phyloP scores from a whole-genome alignment of 2,797 vertebrate genomes.

The Sebastes itinus region DNA sequence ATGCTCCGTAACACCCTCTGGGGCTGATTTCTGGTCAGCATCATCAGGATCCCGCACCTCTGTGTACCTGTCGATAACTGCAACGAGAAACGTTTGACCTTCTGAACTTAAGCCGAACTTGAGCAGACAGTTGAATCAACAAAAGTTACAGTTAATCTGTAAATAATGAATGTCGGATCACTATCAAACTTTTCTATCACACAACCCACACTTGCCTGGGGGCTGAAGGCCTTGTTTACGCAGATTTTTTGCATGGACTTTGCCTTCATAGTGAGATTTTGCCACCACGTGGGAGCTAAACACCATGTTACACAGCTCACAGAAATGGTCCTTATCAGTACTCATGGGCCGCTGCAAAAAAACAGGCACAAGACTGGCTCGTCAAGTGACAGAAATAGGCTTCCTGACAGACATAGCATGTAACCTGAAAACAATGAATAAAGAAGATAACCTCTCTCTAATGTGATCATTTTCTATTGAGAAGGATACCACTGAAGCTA shows the following conservation, averaged over 20 bases:
- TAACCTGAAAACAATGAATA: not conserved
- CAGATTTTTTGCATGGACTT: slow-evolving; percentile 85
- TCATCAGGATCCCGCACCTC: slow-evolving; percentile 15
- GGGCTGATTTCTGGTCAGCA: slow-evolving; percentile 9
- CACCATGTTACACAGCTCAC: slow-evolving; percentile 86
- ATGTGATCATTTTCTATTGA: not conserved
- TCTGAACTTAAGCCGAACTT: not conserved
- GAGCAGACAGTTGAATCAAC: not conserved
- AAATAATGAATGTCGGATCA: not conserved
- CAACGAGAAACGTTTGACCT: not conserved
- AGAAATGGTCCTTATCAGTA: slow-evolving; percentile 81
- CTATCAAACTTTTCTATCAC: not conserved
- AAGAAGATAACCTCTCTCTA: not conserved
- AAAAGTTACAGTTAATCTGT: not conserved
- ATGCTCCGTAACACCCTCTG: slow-evolving; percentile 22
- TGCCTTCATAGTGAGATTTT: slow-evolving; percentile 86
- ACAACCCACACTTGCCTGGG: slow-evolving; percentile 47
- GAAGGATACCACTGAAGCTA: not conserved
- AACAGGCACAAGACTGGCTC: not conserved
- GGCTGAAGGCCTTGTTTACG: slow-evolving; percentile 70
- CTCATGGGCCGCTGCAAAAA: slow-evolving; percentile 65
- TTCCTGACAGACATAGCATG: not conserved
- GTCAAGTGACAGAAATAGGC: not conserved
- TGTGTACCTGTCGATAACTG: slow-evolving; percentile 15
- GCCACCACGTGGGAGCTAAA: slow-evolving; percentile 84